phyloP scores from a whole-genome alignment of 2,113 vertebrate genomes.

The Ciconia maguari region DNA sequence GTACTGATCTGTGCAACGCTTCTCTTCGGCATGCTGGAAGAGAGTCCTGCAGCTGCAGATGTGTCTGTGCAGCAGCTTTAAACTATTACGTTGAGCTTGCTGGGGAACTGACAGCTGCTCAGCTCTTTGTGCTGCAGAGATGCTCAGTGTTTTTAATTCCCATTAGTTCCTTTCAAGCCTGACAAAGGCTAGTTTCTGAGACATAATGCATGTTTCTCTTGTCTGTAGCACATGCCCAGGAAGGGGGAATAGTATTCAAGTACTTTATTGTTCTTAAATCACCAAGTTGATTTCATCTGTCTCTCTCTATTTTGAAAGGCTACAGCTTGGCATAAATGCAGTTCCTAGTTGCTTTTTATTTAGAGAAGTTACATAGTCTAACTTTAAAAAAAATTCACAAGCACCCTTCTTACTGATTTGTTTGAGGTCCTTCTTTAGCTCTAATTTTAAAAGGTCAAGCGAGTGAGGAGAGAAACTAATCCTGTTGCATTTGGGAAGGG shows the following conservation, averaged over 20 bases:
- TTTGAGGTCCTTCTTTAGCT: background rate
- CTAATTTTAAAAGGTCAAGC: background rate
- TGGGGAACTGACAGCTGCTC: background rate
- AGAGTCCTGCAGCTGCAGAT: background rate
- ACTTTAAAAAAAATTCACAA: background rate
- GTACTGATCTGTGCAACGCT: background rate
- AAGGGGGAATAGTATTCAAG: background rate
- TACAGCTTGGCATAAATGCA: background rate
- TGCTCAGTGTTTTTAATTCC: background rate
- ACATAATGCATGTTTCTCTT: background rate
- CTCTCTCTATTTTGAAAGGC: background rate
- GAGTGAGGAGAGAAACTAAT: background rate
- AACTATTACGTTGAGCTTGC: background rate
- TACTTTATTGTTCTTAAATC: conserved; percentile 5
- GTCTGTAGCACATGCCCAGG: background rate
- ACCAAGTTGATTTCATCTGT: background rate
- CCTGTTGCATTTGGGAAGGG: background rate
- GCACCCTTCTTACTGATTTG: background rate
- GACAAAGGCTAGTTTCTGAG: conserved; percentile 15
- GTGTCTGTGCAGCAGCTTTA: background rate
- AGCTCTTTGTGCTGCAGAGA: background rate
- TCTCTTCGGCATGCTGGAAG: background rate
- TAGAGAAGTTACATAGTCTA: background rate
- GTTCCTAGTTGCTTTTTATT: background rate
- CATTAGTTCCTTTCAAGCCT: background rate